A percentile compares a stretch with the other conserved stretches of the same genome.
Conservation (phyloP, 2,113 vertebrate genomes). For the Prunella fulvescens region DNA sequence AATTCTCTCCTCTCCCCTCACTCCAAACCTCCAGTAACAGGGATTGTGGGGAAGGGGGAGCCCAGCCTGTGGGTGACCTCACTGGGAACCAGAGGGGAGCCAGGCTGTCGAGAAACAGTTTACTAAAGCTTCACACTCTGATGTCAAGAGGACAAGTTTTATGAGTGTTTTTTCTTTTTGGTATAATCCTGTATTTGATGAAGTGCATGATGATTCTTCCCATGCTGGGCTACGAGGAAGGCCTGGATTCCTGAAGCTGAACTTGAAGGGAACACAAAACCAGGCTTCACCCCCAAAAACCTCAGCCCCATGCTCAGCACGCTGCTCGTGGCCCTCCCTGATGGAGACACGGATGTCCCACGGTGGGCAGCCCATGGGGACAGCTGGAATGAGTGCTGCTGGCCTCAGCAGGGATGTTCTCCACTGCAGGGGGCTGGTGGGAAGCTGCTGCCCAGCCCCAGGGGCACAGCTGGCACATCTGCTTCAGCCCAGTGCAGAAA, state of each 20-base stretch:
- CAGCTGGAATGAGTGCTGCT: accelerated
- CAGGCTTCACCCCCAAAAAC: neutral
- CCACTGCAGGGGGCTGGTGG: accelerated
- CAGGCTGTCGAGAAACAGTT: neutral
- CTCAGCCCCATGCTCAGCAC: accelerated
- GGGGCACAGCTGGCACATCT: neutral
- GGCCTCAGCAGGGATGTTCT: neutral
- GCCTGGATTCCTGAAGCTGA: neutral
- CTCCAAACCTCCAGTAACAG: too few species aligned
- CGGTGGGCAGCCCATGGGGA: neutral
- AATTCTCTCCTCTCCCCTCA: neutral
- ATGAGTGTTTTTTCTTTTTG: neutral
- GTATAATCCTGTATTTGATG: neutral
- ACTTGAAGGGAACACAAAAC: neutral
- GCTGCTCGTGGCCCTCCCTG: neutral
- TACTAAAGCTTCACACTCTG: neutral
- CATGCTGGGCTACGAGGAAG: neutral
- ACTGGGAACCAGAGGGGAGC: neutral
- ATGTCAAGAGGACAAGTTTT: conserved; percentile 35
- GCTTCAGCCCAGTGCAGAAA: neutral
- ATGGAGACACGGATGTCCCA: neutral
- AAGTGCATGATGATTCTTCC: neutral
- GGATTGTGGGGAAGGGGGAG: neutral
- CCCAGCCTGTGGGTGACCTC: neutral
- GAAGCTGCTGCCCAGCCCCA: neutral